Conservation (phyloP, 2,113 vertebrate species). For the Trochalopteron elliotii region DNA sequence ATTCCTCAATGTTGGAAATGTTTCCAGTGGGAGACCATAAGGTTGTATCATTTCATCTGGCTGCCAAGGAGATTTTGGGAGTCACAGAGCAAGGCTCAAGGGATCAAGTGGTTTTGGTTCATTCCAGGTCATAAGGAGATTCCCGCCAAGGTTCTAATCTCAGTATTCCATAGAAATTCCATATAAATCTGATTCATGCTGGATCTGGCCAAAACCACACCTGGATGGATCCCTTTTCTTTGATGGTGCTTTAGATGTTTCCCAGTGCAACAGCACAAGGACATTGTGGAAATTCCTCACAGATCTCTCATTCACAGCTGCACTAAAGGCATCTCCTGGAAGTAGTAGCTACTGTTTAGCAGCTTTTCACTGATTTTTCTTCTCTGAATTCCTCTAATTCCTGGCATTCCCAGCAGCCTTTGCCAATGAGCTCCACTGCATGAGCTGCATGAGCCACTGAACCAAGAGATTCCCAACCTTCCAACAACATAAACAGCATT, state of each 20-base stretch:
- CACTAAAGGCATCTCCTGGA: background rate
- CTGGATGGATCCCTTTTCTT: background rate
- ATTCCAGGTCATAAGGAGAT: background rate
- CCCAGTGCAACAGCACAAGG: background rate
- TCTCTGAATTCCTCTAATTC: background rate
- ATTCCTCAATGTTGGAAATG: background rate
- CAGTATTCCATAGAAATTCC: background rate
- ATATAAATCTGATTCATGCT: background rate
- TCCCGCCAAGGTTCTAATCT: background rate
- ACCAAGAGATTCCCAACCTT: background rate
- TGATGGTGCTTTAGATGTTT: background rate
- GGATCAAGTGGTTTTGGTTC: background rate
- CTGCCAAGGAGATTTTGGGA: background rate
- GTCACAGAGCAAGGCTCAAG: background rate
- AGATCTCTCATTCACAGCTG: background rate
- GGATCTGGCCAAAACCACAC: background rate
- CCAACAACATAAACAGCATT: background rate
- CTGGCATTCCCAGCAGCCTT: background rate
- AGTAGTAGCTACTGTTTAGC: background rate
- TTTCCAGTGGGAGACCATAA: background rate
- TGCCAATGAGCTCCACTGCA: background rate
- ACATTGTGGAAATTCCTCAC: background rate
- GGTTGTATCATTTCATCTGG: background rate
- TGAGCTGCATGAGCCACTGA: rapidly evolving
- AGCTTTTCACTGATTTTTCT: background rate